Evolutionary conservation across 2,113 vertebrate species (phyloP), one percentile per base, ranked within the genome.

Genomic region (Porphyrio hochstetteri): DNA sequence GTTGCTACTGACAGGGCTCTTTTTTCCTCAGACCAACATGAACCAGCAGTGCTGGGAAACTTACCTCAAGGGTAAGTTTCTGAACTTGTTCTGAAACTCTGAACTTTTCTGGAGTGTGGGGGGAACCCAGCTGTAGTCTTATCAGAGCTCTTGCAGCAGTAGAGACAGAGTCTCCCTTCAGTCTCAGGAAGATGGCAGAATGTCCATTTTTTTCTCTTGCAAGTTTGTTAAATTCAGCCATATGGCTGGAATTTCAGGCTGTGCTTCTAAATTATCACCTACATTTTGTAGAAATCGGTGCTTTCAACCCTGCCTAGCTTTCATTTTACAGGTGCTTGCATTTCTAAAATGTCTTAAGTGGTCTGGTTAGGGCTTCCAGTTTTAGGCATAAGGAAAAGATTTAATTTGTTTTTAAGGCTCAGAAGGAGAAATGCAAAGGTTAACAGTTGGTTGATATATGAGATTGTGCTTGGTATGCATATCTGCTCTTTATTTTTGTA

Each of bases 341-440:
- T 90, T 48, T 86, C 57, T 75, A 79, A 68, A 40, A 57, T 82
- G 14, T 71, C 42, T 88, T 74, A 46, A 77, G 83, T 87, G 40
- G 17, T 87, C 31, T 18, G 63, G 44, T 89, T 87, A 64, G 48
- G 46, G 46, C 38, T 95, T 84, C 57, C 52, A 74, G 16, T 78
- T 95, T 83, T 82, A 93, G 72, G 17, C 18, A 57, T 28, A 78
- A 86, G 50, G 33, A 77, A 77, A 92, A 88, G 27, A 91, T 92
- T 46, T 46, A 16, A 55, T 80, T 88, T 85, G 29, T 83, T 91
- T 86, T 90, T 87, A 31, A 90, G 77, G 44, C 87, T 93, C 33
- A 86, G 75, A 67, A 90, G 81, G 55, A 89, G 74, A 82, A 89
- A 94, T 80, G 16, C 83, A 75, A 95, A 94, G 88, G 84, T 94